Base-by-base conservation (phyloP, 2,113 vertebrate species). In the Takifugu flavidus region DNA sequence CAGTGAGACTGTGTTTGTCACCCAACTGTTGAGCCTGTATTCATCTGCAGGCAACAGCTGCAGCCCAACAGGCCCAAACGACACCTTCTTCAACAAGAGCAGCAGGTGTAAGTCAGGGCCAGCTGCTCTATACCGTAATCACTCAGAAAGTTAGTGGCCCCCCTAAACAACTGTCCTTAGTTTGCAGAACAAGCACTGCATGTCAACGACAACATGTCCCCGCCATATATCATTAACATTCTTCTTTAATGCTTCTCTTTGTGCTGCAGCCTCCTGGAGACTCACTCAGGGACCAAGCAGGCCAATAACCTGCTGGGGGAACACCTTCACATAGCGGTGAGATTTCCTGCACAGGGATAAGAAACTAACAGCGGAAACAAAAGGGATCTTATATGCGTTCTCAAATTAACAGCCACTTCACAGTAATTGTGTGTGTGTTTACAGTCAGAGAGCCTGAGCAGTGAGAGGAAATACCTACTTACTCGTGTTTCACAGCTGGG, bases 321-420 rank as follows among this genome's bases (percentile, higher is more conserved):
- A 62, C 90, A 92, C 56, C 72, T 92, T 7, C 85, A 90, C 43
- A 78, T 78, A 46, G 87, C 87, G 69, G 92, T 93, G 77, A 91
- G 88, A 70, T 54, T 73, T 51, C 44, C 4, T 12, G 5, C 15
- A 53, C 13, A 6, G 2, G 45, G 0, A 49, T 45, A 13, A 56
- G 15, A 47, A 34, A 1, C 28, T 42, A 25, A 72, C 31, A 50
- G 6, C 46, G 8, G 26, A 25, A 8, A 14, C 13, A n/a, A 4
- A n/a, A 4, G 13, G 6, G 11, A 49, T 14, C 0, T 0, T 34
- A 25, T 74, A 1, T 52, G 25, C 49, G 52, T 53, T 68, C 5
- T 56, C 42, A 53, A 20, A 46, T 3, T 3, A 43, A 4, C 0
- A 42, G 20, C 6, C 25, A 42, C 26, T 60, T 15, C 62, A 5